Conservation (phyloP, 1,140 invertebrate species). For the Nasonia longicornis region DNA sequence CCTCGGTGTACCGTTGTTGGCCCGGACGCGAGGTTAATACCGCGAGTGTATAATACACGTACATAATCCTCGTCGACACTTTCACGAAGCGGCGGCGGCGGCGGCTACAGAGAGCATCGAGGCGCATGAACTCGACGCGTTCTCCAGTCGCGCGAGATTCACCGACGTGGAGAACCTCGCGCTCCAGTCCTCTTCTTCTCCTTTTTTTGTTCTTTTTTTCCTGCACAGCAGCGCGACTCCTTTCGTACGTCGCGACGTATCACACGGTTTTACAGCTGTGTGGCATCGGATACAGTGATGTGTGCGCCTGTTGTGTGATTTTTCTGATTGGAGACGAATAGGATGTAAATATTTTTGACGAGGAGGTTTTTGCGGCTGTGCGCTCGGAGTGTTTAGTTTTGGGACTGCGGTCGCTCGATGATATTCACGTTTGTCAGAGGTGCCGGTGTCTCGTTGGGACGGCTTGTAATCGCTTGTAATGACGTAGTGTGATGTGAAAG, state of each 20-base stretch:
- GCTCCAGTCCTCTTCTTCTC: neutral
- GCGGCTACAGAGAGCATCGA: neutral
- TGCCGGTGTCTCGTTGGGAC: neutral
- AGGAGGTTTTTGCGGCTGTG: too few relatives aligned
- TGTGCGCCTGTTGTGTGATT: neutral
- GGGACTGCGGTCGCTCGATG: neutral
- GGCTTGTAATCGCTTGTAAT: neutral
- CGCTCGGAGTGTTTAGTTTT: neutral
- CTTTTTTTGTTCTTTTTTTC: neutral
- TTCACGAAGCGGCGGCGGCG: neutral
- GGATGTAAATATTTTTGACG: too few relatives aligned
- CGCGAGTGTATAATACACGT: neutral
- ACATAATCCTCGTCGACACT: neutral
- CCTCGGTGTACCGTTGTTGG: neutral
- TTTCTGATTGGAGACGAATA: too few relatives aligned
- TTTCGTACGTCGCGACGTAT: neutral
- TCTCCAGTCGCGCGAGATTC: constrained; percentile 42
- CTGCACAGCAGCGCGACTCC: neutral
- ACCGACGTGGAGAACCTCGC: constrained; percentile 31
- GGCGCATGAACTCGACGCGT: constrained; percentile 15
- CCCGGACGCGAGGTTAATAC: neutral
- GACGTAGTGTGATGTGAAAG: neutral
- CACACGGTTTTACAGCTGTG: neutral
- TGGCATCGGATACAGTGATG: neutral
- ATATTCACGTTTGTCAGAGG: neutral